These are phyloP conservation scores for Xylocampa areola DNA, from an alignment of 2,888 invertebrate species.

Conservation along the genomic window DNA sequence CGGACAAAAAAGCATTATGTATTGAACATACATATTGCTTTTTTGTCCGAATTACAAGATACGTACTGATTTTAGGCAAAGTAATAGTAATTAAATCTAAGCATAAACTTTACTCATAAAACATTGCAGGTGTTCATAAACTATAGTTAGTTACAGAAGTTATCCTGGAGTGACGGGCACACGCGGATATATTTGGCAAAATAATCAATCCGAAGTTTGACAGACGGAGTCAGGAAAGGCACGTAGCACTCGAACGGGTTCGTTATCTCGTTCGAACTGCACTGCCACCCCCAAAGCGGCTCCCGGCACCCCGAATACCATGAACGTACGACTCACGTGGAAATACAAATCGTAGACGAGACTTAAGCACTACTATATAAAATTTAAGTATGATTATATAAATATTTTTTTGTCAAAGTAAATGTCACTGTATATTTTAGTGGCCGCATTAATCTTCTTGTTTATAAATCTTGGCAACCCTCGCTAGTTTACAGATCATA, in stretches of 20 bases:
- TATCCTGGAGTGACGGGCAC: slow-evolving; percentile 15
- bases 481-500: slow-evolving; percentile 18
- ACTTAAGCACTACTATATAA: slow-evolving; percentile 7
- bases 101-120: slow-evolving; percentile 15
- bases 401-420: background rate
- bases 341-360: slow-evolving; percentile 53
- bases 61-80: too few relatives aligned
- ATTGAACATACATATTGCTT: too few relatives aligned
- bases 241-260: slow-evolving; percentile 73
- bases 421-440: slow-evolving; percentile 24
- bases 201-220: slow-evolving; percentile 81
- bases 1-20: background rate
- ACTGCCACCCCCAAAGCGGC: slow-evolving; percentile 57
- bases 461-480: slow-evolving; percentile 39
- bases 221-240: slow-evolving; percentile 70
- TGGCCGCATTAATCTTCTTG: slow-evolving; percentile 8
- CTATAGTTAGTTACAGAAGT: slow-evolving; percentile 14
- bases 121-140: slow-evolving; percentile 14
- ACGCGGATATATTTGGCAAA: slow-evolving; percentile 70
- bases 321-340: slow-evolving; percentile 49
- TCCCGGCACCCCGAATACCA: slow-evolving; percentile 48
- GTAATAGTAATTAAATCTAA: too few relatives aligned
- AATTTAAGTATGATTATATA: slow-evolving; percentile 1
- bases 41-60: too few relatives aligned
- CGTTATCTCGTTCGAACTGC: slow-evolving; percentile 77